phyloP scores from a whole-genome alignment of 30 jellyfish, hydroid and myxozoan genomes.

The Aurelia aurita region DNA sequence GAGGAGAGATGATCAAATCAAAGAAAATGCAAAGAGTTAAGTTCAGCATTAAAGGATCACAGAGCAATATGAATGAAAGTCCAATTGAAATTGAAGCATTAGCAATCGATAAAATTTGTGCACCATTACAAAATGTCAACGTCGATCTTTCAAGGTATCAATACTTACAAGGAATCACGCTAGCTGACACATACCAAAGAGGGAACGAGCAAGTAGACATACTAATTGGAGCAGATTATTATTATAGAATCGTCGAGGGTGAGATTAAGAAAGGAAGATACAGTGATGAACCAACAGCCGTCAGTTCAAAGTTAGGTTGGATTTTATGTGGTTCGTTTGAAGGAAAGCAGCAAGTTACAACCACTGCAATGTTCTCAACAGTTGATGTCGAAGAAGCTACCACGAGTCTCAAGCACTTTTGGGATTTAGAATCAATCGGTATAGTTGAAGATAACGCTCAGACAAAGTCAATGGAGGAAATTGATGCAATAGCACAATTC shows the following conservation, averaged over 20 bases:
- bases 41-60: neutral
- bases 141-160: too few relatives aligned
- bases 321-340: too few relatives aligned
- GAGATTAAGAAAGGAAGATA: neutral
- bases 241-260: neutral
- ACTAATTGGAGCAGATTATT: neutral
- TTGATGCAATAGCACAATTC: neutral
- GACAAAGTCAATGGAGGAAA: neutral
- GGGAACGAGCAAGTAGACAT: neutral
- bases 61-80: neutral
- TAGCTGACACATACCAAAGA: neutral
- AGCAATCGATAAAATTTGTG: neutral
- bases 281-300: too few relatives aligned
- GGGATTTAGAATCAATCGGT: conserved; percentile 1
- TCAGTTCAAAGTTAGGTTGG: too few relatives aligned
- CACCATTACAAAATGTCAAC: neutral
- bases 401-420: neutral
- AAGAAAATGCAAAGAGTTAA: too few relatives aligned
- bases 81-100: neutral
- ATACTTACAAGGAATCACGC: neutral
- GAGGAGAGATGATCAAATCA: neutral
- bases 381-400: neutral
- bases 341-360: too few relatives aligned
- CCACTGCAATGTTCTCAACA: too few relatives aligned
- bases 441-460: neutral